Conservation (phyloP, 1,140 invertebrate species). For the Tribolium madens region DNA sequence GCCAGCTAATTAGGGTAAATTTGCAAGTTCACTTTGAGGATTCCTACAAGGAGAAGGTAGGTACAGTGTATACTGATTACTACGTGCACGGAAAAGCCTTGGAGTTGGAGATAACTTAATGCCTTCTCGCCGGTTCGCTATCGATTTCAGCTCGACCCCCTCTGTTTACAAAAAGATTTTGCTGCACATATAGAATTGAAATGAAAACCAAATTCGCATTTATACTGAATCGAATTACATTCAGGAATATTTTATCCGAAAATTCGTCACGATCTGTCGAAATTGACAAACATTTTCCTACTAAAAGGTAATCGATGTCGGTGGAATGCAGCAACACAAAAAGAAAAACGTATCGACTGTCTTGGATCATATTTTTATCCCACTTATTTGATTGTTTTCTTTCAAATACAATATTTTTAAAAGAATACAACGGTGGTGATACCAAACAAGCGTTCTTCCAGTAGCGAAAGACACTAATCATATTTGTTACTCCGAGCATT, state of each 20-base stretch:
- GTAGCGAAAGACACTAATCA: no score
- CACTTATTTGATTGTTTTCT: no score
- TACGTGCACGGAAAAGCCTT: background rate
- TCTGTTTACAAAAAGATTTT: constrained; percentile 24
- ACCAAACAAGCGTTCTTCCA: no score
- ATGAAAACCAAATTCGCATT: constrained; percentile 23
- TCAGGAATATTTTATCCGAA: background rate
- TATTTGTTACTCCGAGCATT: no score
- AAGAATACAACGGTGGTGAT: no score
- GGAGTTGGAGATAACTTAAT: constrained; percentile 19
- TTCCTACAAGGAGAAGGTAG: background rate
- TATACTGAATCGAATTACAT: constrained; percentile 4
- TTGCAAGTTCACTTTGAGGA: constrained; percentile 21
- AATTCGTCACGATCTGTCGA: constrained; percentile 21
- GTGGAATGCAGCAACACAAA: background rate
- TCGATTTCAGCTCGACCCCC: constrained; percentile 17
- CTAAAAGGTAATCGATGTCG: constrained; percentile 10
- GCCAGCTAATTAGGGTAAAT: constrained; percentile 4
- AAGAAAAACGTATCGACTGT: background rate
- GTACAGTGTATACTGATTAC: background rate
- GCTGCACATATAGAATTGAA: constrained; percentile 21
- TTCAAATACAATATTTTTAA: no score
- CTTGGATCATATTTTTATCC: no score
- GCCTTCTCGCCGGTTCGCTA: constrained; percentile 23
- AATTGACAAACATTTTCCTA: constrained; percentile 6